Conservation (phyloP, 2,888 invertebrate species). For the Cheilosia impressa region DNA sequence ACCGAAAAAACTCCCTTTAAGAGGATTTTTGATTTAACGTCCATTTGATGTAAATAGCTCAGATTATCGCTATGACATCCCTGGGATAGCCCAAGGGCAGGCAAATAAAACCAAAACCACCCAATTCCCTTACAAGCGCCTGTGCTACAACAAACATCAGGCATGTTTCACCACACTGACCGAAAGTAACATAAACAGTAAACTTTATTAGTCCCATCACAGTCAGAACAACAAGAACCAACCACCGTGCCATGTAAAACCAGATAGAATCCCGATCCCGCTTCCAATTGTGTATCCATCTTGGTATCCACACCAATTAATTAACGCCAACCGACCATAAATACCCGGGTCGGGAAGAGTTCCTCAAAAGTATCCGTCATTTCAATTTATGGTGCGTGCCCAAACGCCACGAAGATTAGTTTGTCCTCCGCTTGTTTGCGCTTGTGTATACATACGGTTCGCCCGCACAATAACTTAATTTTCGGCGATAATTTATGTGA, state of each 20-base stretch:
- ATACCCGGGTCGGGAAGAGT: slow-evolving; percentile 59
- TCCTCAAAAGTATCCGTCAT: slow-evolving; percentile 65
- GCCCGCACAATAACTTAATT: slow-evolving; percentile 62
- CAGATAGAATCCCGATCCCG: not conserved
- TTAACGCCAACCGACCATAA: slow-evolving; percentile 69
- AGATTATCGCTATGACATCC: too few relatives aligned
- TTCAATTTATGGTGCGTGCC: slow-evolving; percentile 67
- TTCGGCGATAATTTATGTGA: slow-evolving; percentile 72
- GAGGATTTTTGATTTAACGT: too few relatives aligned
- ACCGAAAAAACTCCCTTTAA: too few relatives aligned
- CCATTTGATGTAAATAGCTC: too few relatives aligned
- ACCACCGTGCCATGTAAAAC: not conserved
- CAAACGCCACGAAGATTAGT: slow-evolving; percentile 49
- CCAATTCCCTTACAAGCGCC: not conserved
- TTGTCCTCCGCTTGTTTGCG: slow-evolving; percentile 48
- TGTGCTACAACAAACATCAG: not conserved
- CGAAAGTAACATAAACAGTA: slow-evolving; percentile 38
- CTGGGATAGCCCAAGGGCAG: not conserved
- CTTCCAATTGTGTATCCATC: slow-evolving; percentile 49
- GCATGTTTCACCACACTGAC: not conserved
- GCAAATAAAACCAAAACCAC: slow-evolving; percentile 43
- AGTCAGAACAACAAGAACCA: slow-evolving; percentile 8
- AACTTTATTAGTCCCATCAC: slow-evolving; percentile 57
- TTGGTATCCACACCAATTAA: slow-evolving; percentile 64
- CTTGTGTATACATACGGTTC: slow-evolving; percentile 17